These are phyloP conservation scores for Cataglyphis rosenhaueri DNA, from an alignment of 2,888 invertebrate genomes.

Conservation along the genomic window DNA sequence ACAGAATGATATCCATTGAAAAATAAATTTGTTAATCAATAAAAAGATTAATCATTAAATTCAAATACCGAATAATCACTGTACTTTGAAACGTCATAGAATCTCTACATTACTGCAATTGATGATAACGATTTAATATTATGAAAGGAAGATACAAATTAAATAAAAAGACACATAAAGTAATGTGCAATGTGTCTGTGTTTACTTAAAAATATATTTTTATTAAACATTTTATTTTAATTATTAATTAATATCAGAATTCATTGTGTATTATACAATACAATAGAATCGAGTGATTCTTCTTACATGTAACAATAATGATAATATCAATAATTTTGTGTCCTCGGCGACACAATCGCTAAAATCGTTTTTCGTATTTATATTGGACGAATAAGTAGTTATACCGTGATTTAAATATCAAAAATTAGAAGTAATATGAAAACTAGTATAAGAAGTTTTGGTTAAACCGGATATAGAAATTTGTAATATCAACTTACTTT, in stretches of 20 bases:
- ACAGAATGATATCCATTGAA: neutral
- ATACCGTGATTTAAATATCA: neutral
- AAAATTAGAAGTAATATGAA: neutral
- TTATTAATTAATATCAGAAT: conserved; percentile 23
- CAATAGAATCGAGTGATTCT: neutral
- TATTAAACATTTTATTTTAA: conserved; percentile 58
- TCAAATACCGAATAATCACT: neutral
- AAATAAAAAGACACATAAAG: neutral
- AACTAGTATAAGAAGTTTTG: neutral
- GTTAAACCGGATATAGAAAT: neutral
- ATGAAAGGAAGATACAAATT: neutral
- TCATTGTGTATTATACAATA: conserved; percentile 28
- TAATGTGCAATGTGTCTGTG: conserved; percentile 31
- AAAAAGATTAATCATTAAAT: neutral
- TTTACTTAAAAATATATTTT: conserved; percentile 73
- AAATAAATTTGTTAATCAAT: neutral
- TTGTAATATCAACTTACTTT: neutral
- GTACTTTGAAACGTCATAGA: neutral
- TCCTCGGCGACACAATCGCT: neutral
- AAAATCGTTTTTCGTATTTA: neutral
- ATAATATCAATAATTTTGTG: conserved; percentile 40
- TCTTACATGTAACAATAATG: neutral
- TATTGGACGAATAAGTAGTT: neutral
- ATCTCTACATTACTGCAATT: neutral
- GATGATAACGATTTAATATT: neutral